Conservation (phyloP, 2,113 vertebrate species). For the Junco hyemalis region DNA sequence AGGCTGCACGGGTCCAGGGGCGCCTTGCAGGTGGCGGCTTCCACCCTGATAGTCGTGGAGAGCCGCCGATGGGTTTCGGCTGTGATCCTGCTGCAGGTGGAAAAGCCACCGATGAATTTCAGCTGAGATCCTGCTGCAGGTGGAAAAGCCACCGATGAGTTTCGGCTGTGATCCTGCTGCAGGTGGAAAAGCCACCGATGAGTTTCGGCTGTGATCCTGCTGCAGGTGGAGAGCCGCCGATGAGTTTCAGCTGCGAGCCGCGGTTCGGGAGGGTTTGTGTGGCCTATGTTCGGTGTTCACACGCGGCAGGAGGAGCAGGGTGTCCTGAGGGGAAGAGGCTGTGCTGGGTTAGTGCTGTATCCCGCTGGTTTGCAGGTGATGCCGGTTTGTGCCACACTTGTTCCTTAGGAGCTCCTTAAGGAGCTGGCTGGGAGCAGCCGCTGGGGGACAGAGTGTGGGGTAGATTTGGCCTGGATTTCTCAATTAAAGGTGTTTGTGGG, state of each 20-base stretch:
- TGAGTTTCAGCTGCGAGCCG: too few relatives aligned
- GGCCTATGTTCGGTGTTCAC: not conserved
- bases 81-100: too few relatives aligned
- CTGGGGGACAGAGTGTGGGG: rapidly evolving
- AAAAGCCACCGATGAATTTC: too few relatives aligned
- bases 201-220: too few relatives aligned
- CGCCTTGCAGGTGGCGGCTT: not conserved
- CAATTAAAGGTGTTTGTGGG: not conserved
- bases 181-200: too few relatives aligned
- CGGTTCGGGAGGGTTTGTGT: not conserved
- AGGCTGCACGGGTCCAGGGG: not conserved
- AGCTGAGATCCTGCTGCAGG: too few relatives aligned
- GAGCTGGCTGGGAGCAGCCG: not conserved
- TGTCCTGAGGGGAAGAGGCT: not conserved
- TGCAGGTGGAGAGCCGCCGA: too few relatives aligned
- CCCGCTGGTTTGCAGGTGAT: not conserved
- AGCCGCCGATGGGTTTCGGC: too few relatives aligned
- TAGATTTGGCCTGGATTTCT: not conserved
- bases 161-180: too few relatives aligned
- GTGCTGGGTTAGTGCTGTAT: rapidly evolving
- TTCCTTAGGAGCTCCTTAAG: not conserved
- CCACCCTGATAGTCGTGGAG: rapidly evolving
- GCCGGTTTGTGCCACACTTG: rapidly evolving
- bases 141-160: too few relatives aligned
- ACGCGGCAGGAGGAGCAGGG: not conserved